Evolutionary conservation across 2,888 invertebrate species (phyloP), one percentile per base, ranked within the genome.

Genomic region (Craniophora ligustri): DNA sequence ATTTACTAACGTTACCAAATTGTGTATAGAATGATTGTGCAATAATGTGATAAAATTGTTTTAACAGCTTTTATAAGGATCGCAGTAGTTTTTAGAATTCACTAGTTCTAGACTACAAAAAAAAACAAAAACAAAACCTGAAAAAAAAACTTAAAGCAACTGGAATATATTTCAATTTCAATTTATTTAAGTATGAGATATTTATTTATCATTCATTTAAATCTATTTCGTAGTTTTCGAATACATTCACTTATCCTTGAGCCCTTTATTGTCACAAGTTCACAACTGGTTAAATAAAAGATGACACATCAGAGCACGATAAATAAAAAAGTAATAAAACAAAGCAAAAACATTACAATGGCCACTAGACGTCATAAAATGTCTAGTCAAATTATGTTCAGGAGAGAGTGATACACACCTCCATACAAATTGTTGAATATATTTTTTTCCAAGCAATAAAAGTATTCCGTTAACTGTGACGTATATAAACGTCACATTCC

Each of bases 291-390:
- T 26, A 7, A 14, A 46, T 16, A 34, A 36, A 32, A 6, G 41
- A 34, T 47, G 26, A 23, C 30, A 14, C 62, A 18, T 21, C 39
- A 35, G 31, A 34, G 21, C 34, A 45, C 41, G 32, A 48, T 50
- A 54, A n/a, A 18, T 50, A 50, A 58, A 66, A 50, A 11, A 45
- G 53, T 51, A 35, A 41, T 67, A 54, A 50, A 67, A 50, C 50
- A 59, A 50, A 67, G 47, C 58, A 16, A 18, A 44, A 18, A 53
- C 26, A 31, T 31, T 28, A 35, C 16, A 26, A 38, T 19, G 41
- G 34, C 36, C 23, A 23, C 42, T 30, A 49, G 35, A 19, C 14
- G 19, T 39, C 31, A 46, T 49, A 58, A 47, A 40, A 18, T 11
- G 51, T 53, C 45, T 46, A 39, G 42, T 32, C 58, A 40, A 56